Evolutionary conservation across 2,113 vertebrate genomes (phyloP), one percentile per base, ranked within the genome.

Genomic region (Brachypteracias leptosomus): DNA sequence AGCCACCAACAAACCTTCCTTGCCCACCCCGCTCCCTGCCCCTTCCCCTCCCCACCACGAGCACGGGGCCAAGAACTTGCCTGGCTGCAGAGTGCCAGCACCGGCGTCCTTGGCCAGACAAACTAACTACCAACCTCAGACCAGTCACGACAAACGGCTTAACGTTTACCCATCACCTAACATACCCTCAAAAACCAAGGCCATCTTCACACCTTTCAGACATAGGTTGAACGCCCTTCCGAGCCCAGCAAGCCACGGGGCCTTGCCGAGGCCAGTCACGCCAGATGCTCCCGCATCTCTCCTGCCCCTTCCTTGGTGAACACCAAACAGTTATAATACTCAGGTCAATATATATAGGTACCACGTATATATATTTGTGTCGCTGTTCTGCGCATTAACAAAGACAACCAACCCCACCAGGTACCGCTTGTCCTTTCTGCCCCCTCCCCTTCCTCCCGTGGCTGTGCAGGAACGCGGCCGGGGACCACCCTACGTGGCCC

Each of bases 241-340:
- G 12, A 67, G 77, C 91, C 94, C 54, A 73, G 84, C 90, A 82
- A 94, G 93, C 94, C 94, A 51, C 16, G 16, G 51, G 18, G n/a
- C 85, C 92, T 82, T 20, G 58, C 84, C 71, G 52, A 11, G 96
- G 92, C 92, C 83, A 85, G 91, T 72, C 89, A 52, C 18, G 77
- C 65, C 93, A 91, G 89, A 89, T 88, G 91, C 94, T 94, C 63
- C 85, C 2, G 94, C 93, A 85, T 70, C 96, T 94, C 94, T 93
- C 93, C 96, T 97, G 94, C 94, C 86, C 93, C 93, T 96, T 80
- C 97, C 97, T 97, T 97, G 97, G 96, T 79, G 96, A 98, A 98
- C 98, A 97, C 97, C 93, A 83, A 98, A 98, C 96, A 97, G 96
- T 97, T 97, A 98, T 96, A 97, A 98, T 95, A 97, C 97, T 98